Evolutionary conservation across 2,113 vertebrate species (phyloP).

Genomic region (Patagioenas fasciata): DNA sequence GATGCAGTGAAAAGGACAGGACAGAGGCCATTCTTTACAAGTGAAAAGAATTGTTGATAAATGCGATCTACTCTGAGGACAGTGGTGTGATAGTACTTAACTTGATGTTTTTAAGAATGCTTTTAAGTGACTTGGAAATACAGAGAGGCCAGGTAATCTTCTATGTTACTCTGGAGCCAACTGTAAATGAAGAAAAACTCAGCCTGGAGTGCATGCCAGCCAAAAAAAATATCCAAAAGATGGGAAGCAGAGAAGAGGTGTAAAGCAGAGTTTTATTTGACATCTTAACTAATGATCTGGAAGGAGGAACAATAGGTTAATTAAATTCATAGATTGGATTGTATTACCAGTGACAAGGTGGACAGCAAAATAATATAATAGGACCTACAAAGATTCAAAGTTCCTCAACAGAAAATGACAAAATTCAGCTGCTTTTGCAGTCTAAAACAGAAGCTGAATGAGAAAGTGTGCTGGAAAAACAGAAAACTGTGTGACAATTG

Average conservation of each 20-base stretch:
- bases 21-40: not conserved
- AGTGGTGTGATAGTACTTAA: not conserved
- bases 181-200: not conserved
- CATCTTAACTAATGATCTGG: slow-evolving; percentile 48
- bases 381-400: not conserved
- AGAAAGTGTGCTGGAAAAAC: not conserved
- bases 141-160: not conserved
- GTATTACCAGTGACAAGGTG: slow-evolving; percentile 16
- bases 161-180: not conserved
- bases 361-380: slow-evolving; percentile 31
- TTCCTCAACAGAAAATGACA: slow-evolving; percentile 2
- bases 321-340: slow-evolving; percentile 36
- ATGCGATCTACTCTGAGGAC: not conserved
- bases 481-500: not conserved
- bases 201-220: not conserved
- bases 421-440: not conserved
- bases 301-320: slow-evolving; percentile 43
- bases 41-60: not conserved
- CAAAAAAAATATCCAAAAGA: not conserved
- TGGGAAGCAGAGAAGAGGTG: not conserved
- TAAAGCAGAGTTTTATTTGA: slow-evolving; percentile 32
- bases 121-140: not conserved
- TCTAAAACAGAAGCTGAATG: not conserved
- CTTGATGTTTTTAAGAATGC: not conserved
- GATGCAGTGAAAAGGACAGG: not conserved